A percentile compares a stretch with the other conserved stretches of the same genome.
These are phyloP conservation scores for Dicyrtoma fusca DNA, from an alignment of 2,888 invertebrate genomes.

Conservation along the genomic window DNA sequence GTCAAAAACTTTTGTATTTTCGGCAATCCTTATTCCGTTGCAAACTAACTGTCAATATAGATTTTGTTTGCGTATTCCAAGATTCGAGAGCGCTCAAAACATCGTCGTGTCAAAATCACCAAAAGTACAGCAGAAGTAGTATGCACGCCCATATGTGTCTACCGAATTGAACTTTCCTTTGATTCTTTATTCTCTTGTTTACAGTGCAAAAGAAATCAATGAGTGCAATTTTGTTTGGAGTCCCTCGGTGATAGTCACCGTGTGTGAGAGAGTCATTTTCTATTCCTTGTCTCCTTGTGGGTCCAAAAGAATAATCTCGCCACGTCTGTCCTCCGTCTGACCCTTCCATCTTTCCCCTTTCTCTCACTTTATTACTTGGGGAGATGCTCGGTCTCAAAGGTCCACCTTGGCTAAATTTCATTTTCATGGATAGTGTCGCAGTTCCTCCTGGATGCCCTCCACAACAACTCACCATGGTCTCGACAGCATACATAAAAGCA, in stretches of 20 bases:
- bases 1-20: no score
- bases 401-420: conserved; percentile 3
- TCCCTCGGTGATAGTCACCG: conserved; percentile 34
- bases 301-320: conserved; percentile 1
- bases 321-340: background rate
- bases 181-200: background rate
- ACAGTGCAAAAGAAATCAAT: conserved; percentile 35
- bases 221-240: conserved; percentile 36
- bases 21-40: no score
- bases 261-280: background rate
- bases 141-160: no score
- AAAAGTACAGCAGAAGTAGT: no score
- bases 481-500: background rate
- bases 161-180: background rate
- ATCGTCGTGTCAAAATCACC: no score
- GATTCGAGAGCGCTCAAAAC: no score
- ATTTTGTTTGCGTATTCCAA: no score
- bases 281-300: conserved; percentile 1
- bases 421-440: no score
- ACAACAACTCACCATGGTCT: no score
- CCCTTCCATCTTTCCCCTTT: background rate
- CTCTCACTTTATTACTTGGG: conserved; percentile 30
- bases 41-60: no score
- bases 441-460: background rate
- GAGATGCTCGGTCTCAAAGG: conserved; percentile 25